Base-by-base conservation (phyloP, 2,888 invertebrate genomes). In the Merodon equestris region DNA sequence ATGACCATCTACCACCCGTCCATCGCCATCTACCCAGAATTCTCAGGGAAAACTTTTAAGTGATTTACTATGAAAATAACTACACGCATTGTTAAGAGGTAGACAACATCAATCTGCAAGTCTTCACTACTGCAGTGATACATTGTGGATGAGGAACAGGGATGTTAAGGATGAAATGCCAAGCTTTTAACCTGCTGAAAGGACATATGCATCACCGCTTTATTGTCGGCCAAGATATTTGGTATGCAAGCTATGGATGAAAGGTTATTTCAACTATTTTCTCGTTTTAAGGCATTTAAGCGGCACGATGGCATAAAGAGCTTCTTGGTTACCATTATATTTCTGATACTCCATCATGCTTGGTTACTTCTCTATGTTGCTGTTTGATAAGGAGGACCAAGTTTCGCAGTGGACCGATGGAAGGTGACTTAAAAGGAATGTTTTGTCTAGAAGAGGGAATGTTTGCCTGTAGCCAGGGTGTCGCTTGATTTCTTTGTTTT, bases 1-100 rank as follows among this genome's bases (percentile, higher is more conserved):
- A 27, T 27, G 7, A 27, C 27, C 27, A 27, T 27, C 27, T 27
- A 27, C 27, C 2, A 27, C 7, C n/a, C n/a, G n/a, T n/a, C n/a
- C n/a, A n/a, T n/a, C n/a, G n/a, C n/a, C n/a, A n/a, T n/a, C n/a
- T n/a, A n/a, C n/a, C n/a, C n/a, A n/a, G n/a, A n/a, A n/a, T n/a
- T n/a, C n/a, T n/a, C n/a, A n/a, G 27, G 27, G 53, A 70, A 47
- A 60, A 70, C 40, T 68, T 70, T 60, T 60, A 54, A 67, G 57
- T 57, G 57, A 67, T 67, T 42, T 67, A 50, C 45, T 51, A 17
- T 58, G 15, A 44, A 45, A 68, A 58, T 53, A 60, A 19, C 38
- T 58, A 58, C 51, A 12, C 14, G 38, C 36, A 58, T 17, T 15
- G 14, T 42, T 10, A n/a, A 47, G 34, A 27, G 27, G 27, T 27